These are phyloP conservation scores for Apodemia mormo DNA, from an alignment of 2,888 invertebrate species.

Conservation along the genomic window DNA sequence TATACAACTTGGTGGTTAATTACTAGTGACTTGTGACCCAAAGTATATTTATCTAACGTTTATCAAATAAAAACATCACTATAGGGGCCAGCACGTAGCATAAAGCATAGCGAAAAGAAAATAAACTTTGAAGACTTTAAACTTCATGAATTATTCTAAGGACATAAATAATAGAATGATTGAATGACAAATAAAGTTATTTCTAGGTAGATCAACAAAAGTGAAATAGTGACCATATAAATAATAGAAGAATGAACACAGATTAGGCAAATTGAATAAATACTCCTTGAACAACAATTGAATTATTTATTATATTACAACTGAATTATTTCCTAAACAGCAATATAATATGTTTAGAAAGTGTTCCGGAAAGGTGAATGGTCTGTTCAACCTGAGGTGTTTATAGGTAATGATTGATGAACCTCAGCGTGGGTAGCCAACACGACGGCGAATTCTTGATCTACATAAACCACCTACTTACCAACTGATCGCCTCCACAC, in stretches of 20 bases:
- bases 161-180: neutral
- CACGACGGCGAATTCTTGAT: conserved; percentile 56
- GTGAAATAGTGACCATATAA: neutral
- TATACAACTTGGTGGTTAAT: conserved; percentile 23
- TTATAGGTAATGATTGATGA: conserved; percentile 67
- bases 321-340: conserved; percentile 40
- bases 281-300: too few relatives aligned
- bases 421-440: conserved; percentile 61
- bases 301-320: neutral
- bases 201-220: neutral
- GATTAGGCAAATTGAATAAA: neutral
- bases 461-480: conserved; percentile 60
- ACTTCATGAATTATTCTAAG: neutral
- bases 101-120: too few relatives aligned
- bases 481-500: conserved; percentile 53
- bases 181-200: neutral
- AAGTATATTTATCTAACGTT: conserved; percentile 25
- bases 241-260: too few relatives aligned
- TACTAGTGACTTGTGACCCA: conserved; percentile 18
- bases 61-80: conserved; percentile 19
- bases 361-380: conserved; percentile 49
- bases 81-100: neutral
- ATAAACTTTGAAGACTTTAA: neutral
- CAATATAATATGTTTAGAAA: conserved; percentile 56
- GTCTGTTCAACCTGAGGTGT: conserved; percentile 55